Evolutionary conservation across 2,888 invertebrate genomes (phyloP), one percentile per base, ranked within the genome.

Genomic region (Habroteleia sp.): DNA sequence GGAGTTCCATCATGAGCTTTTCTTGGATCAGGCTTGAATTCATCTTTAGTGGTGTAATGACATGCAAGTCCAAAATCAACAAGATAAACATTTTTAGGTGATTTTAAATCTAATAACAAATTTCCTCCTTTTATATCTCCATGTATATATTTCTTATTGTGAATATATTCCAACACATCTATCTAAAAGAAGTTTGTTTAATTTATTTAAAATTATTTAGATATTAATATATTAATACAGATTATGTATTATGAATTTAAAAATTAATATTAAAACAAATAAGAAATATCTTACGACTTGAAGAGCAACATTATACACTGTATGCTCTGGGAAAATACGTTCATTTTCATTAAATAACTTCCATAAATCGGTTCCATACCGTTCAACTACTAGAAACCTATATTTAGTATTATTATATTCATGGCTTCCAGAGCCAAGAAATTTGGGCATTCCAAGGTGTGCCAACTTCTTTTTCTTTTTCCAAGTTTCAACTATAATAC

Each of bases 51-150:
- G 1, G 91, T 92, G 79, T 92, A 94, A 78, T 93, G 93, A 7
- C 93, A 92, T 0, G 97, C 97, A 29, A 99, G 90, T 0, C 99
- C 99, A 89, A 94, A 99, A 90, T 99, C 99, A 0, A 99, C 95
- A 5, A 99, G 90, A 89, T 94, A 97, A 0, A 96, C 92, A 83
- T 95, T 94, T 78, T 93, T 91, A 78, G 91, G 91, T 0, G 92
- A 91, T 20, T 91, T 91, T 29, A 91, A 87, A 0, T 96, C 96
- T 37, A 97, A 87, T 13, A 98, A 90, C 74, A 99, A 93, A 89
- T 99, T 99, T 5, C 95, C 94, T 0, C 96, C 98, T 89, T 99
- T 99, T 3, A 99, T 92, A 87, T 99, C 99, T 0, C 95, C 97
- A 89, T 99, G 99, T 0, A 97, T 94, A 85, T 98, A 99, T 1